Conservation (phyloP, 2,113 vertebrate species). For the Plestiodon gilberti region DNA sequence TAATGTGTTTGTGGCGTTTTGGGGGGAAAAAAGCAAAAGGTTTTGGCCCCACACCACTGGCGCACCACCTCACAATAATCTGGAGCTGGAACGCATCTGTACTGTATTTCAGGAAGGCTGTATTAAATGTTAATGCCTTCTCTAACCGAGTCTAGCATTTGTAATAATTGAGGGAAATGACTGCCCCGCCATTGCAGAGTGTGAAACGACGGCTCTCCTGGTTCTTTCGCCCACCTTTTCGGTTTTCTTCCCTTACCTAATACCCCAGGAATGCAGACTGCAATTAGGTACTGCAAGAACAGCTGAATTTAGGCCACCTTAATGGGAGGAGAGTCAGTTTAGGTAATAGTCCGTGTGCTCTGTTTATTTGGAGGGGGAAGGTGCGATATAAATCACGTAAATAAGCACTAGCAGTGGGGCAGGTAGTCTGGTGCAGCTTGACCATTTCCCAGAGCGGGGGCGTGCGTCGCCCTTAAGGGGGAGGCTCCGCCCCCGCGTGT, state of each 20-base stretch:
- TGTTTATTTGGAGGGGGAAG: not conserved
- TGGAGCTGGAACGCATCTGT: not conserved
- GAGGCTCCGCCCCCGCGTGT: no score
- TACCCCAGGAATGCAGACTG: not conserved
- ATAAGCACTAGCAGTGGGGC: not conserved
- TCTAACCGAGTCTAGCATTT: not conserved
- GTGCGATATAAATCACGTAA: not conserved
- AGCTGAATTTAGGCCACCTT: not conserved
- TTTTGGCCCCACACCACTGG: not conserved
- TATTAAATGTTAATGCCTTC: conserved; percentile 20
- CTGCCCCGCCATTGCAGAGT: no score
- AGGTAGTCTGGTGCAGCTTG: not conserved
- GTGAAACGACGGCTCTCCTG: conserved; percentile 2
- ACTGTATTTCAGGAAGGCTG: not conserved
- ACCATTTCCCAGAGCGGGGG: no score
- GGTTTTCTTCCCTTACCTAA: not conserved
- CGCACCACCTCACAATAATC: conserved; percentile 1
- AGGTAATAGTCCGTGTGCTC: not conserved
- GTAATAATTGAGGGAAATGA: not conserved
- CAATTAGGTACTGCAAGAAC: not conserved
- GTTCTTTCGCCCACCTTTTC: not conserved
- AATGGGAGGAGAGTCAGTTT: not conserved
- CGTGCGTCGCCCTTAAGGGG: no score
- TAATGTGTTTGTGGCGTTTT: not conserved
- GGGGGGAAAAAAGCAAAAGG: not conserved